These are phyloP conservation scores for Rhinogobius similis DNA, from an alignment of 2,113 vertebrate species.

Conservation along the genomic window DNA sequence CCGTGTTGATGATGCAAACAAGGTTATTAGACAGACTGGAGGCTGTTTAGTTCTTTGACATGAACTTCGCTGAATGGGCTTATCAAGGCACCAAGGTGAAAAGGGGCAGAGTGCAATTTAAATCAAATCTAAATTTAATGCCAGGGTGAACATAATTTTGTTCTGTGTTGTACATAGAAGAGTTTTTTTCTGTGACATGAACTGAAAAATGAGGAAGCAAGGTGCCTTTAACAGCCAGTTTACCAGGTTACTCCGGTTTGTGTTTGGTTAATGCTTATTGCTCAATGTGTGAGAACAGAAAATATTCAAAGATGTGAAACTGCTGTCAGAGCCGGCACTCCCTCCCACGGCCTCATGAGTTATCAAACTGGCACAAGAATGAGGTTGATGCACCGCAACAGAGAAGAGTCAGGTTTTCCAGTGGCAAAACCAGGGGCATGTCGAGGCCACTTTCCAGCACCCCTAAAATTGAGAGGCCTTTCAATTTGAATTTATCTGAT, in stretches of 20 bases:
- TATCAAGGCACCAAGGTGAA: slow-evolving; percentile 60
- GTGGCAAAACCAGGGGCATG: slow-evolving; percentile 29
- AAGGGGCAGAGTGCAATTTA: slow-evolving; percentile 50
- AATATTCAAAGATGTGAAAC: slow-evolving; percentile 40
- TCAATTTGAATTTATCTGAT: too few relatives aligned
- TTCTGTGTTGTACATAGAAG: slow-evolving; percentile 34
- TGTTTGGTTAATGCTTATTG: slow-evolving; percentile 20
- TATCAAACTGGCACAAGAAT: slow-evolving; percentile 20
- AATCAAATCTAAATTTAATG: slow-evolving; percentile 58
- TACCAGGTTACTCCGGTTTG: slow-evolving; percentile 19
- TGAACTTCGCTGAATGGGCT: slow-evolving; percentile 38
- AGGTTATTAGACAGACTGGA: slow-evolving; percentile 44
- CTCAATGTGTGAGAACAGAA: slow-evolving; percentile 32
- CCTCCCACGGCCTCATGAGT: slow-evolving; percentile 32
- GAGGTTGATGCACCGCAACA: slow-evolving; percentile 53
- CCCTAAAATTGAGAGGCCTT: too few relatives aligned
- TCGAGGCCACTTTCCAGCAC: slow-evolving; percentile 9
- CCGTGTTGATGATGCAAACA: slow-evolving; percentile 39
- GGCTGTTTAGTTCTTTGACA: slow-evolving; percentile 46
- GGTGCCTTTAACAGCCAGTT: slow-evolving; percentile 30
- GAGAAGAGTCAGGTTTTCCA: slow-evolving; percentile 47
- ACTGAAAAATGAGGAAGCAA: slow-evolving; percentile 32
- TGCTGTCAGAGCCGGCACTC: slow-evolving; percentile 6
- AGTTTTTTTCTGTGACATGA: slow-evolving; percentile 26
- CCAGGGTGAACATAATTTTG: slow-evolving; percentile 38